Base-by-base conservation (phyloP, 1,140 invertebrate species). In the Aleiodes sp. region DNA sequence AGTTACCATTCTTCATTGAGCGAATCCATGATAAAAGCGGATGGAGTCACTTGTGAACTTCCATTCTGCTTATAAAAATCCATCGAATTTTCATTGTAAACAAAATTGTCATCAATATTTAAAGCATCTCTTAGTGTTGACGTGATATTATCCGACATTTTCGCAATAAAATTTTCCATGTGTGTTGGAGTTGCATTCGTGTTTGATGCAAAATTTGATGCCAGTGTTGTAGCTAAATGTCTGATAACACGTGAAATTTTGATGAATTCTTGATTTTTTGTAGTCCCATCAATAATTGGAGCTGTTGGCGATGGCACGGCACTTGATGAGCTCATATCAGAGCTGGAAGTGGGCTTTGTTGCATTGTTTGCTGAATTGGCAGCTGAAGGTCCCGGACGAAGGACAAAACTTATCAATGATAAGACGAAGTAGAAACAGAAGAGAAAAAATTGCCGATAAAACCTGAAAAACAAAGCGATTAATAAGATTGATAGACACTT, bases 401-500 rank as follows among this genome's bases (percentile, higher is more conserved):
- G 84, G 0, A 94, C 93, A 76, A 98, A 98, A 74, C 94, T 94
- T 4, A 94, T 88, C 28, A 96, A 82, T 6, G 96, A 97, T 1
- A 97, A 87, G 0, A 97, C 75, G 77, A 98, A 98, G 84, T 98
- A 98, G 31, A 94, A 89, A 0, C 92, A 89, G 80, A 98, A 98
- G 28, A 96, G 87, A 65, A 95, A 92, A 80, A 98, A 97, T 79
- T 97, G 94, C 7, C 93, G 88, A 80, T 98, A 98, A 82, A 98
- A 98, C 70, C 96, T 95, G 82, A 65, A 70, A 72, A 69, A 71
- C 26, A 59, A 63, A 39, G 12, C 24, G 4, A 3, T 33, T 61
- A n/a, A 12, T 31, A 7, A 61, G 28, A 9, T 61, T 6, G 37
- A 35, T 35, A 6, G 31, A 35, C 4, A 10, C 10, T n/a, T n/a